Base-by-base conservation (phyloP, 2,888 invertebrate species). In the Strigamia transsilvanica region DNA sequence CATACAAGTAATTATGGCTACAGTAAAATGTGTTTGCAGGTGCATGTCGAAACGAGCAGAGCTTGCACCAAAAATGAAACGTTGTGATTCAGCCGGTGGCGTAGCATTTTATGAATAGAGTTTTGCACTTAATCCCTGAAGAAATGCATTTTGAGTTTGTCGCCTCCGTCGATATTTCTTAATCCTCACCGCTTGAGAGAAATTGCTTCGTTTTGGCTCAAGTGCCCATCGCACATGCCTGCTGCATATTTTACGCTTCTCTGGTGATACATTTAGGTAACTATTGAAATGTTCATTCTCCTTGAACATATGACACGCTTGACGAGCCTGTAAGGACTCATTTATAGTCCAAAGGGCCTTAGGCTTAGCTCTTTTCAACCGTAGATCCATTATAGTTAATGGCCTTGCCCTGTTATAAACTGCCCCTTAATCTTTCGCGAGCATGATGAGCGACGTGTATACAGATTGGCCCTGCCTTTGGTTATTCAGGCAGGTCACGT, bases 361-460 rank as follows among this genome's bases (percentile, higher is more conserved):
- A 27, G 73, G 73, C 73, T 73, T 56, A 56, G 56, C 56, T 56
- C 51, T 56, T 56, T 56, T 73, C 73, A 27, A 73, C 73, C 73
- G 32, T 73, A 73, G 73, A 73, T 73, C 73, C 73, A 73, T 73
- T 73, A 73, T 73, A 73, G 73, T 73, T 73, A 73, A 73, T 73
- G 23, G 73, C 6, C 73, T 73, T 73, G 73, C 73, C 73, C 73
- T 32, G 27, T 73, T 73, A 73, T 73, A 73, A 73, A 73, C 73
- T 73, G 73, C 73, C 32, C 73, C 32, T 73, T 73, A 73, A 73
- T 73, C 73, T 73, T 15, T 6, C 32, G 73, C 23, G 73, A 73
- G 73, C 73, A n/a, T 73, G 73, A 73, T 73, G 73, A 73, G 73
- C 73, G 73, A 73, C 73, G 27, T 73, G 73, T 73, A 73, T 73